These are phyloP conservation scores for Caenorhabditis becei DNA, from an alignment of 2,888 invertebrate genomes.

Conservation along the genomic window DNA sequence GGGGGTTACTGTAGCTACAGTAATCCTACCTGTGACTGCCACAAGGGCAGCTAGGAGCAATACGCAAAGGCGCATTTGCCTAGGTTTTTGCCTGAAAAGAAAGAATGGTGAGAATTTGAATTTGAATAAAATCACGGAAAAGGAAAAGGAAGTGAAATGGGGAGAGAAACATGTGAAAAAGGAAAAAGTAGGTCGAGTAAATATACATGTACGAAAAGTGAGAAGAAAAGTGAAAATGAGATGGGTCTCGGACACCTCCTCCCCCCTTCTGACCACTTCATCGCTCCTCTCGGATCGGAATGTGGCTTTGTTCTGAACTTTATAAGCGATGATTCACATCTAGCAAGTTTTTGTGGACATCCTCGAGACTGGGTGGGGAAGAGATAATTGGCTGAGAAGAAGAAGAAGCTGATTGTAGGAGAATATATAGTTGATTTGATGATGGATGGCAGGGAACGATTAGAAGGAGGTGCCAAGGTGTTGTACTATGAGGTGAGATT, in stretches of 20 bases:
- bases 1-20: not conserved
- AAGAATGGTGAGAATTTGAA: not conserved
- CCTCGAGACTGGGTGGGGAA: constrained; percentile 21
- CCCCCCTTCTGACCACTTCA: not conserved
- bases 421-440: no score
- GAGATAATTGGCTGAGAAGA: no score
- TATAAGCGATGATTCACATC: constrained; percentile 57
- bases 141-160: constrained; percentile 5
- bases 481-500: no score
- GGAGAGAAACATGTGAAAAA: constrained; percentile 10
- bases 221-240: constrained; percentile 39
- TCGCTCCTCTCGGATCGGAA: constrained; percentile 11
- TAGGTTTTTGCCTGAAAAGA: constrained; percentile 38
- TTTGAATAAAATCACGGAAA: not conserved
- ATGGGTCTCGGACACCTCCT: constrained; percentile 2
- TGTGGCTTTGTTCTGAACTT: constrained; percentile 50
- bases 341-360: constrained; percentile 57
- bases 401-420: not conserved
- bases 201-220: constrained; percentile 20
- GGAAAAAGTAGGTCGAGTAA: constrained; percentile 55
- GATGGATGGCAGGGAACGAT: no score
- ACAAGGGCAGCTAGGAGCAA: constrained; percentile 62
- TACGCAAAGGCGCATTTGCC: constrained; percentile 60
- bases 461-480: no score
- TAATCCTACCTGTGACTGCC: constrained; percentile 42